phyloP scores from a whole-genome alignment of 2,888 invertebrate genomes.

The Acanthococcus lagerstroemiae region DNA sequence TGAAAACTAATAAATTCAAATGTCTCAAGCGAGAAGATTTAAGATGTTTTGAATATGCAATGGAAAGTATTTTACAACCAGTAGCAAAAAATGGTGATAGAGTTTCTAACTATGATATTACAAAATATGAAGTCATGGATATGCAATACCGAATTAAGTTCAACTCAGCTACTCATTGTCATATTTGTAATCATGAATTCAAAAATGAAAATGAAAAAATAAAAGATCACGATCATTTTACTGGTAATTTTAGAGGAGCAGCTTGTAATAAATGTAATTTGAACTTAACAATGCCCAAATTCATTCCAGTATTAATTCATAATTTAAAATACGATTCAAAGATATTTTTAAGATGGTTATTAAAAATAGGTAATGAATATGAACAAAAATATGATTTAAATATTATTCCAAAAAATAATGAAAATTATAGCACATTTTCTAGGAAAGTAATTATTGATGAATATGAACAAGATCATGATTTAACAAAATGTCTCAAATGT shows the following conservation, averaged over 20 bases:
- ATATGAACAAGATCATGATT: slow-evolving; percentile 5
- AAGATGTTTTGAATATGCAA: slow-evolving; percentile 2
- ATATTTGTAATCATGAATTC: slow-evolving; percentile 6
- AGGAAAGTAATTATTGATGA: neutral
- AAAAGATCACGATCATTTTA: slow-evolving; percentile 32
- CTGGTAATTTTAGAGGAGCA: slow-evolving; percentile 37
- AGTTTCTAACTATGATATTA: neutral
- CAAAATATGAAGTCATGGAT: neutral
- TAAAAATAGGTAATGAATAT: slow-evolving; percentile 1
- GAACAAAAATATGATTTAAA: neutral
- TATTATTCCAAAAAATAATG: slow-evolving; percentile 1
- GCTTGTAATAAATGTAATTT: slow-evolving; percentile 39
- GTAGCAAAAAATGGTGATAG: slow-evolving; percentile 1
- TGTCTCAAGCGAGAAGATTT: slow-evolving; percentile 1
- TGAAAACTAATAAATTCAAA: slow-evolving; percentile 4
- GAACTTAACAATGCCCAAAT: slow-evolving; percentile 37
- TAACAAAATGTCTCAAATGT: slow-evolving; percentile 3
- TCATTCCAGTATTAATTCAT: slow-evolving; percentile 40
- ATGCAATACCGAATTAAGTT: slow-evolving; percentile 6
- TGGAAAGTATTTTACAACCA: neutral
- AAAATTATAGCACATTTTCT: slow-evolving; percentile 5
- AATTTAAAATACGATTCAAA: slow-evolving; percentile 35
- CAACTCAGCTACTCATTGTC: slow-evolving; percentile 8
- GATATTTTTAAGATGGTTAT: neutral
- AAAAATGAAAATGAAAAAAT: slow-evolving; percentile 9